Percentiles rank a stretch among this genome's conserved stretches.
These are phyloP conservation scores for Pygocentrus nattereri DNA, from an alignment of 2,797 vertebrate species.

Conservation along the genomic window DNA sequence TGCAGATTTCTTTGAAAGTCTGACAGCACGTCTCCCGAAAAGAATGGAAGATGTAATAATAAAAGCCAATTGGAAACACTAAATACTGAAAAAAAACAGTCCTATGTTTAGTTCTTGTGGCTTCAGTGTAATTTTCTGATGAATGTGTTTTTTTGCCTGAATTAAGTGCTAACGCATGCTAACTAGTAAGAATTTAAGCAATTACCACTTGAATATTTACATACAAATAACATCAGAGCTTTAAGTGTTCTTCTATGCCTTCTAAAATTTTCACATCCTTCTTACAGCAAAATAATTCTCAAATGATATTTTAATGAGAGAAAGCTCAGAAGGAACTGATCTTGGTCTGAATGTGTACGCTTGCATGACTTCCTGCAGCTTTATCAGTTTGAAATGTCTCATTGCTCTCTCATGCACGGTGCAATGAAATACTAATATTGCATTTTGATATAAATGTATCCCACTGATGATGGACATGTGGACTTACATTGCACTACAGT, in stretches of 20 bases:
- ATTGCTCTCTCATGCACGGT: background rate
- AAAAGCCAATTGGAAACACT: too few relatives aligned
- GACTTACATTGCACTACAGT: background rate
- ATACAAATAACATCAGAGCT: too few relatives aligned
- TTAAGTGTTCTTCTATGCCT: background rate
- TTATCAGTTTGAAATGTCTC: background rate
- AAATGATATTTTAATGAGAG: background rate
- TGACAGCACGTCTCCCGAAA: too few relatives aligned
- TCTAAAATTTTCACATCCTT: background rate
- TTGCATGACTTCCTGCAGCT: background rate
- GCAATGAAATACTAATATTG: background rate
- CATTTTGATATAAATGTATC: background rate
- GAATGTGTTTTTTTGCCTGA: too few relatives aligned
- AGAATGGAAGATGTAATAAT: too few relatives aligned
- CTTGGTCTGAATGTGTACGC: background rate
- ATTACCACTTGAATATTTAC: too few relatives aligned
- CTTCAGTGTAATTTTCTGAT: too few relatives aligned
- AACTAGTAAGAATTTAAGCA: too few relatives aligned
- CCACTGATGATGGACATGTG: background rate
- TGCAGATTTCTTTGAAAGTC: too few relatives aligned
- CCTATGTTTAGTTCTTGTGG: too few relatives aligned
- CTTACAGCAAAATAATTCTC: background rate
- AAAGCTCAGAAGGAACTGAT: background rate
- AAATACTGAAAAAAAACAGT: too few relatives aligned
- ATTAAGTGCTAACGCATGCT: too few relatives aligned